Evolutionary conservation across 2,797 vertebrate species (phyloP).

Genomic region (Sebastes miniatus): DNA sequence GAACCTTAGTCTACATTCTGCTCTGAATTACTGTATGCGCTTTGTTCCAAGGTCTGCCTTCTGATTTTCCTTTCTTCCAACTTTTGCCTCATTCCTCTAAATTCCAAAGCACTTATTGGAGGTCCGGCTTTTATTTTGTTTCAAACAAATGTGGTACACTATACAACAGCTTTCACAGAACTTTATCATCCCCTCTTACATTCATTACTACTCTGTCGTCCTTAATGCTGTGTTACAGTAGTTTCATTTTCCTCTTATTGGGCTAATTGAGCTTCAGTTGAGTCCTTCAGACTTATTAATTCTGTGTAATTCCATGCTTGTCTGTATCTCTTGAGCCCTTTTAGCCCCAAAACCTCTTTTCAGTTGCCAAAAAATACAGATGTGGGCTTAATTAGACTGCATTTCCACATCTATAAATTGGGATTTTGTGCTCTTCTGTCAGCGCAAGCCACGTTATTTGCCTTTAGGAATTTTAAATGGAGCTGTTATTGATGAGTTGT

Average conservation of each 20-base stretch:
- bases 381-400: constrained; percentile 14
- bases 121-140: constrained; percentile 1
- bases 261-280: constrained; percentile 16
- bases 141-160: background rate
- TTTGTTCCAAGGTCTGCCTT: constrained; percentile 30
- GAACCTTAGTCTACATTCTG: constrained; percentile 51
- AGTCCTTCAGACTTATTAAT: background rate
- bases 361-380: constrained; percentile 29
- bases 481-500: constrained; percentile 31
- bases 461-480: constrained; percentile 30
- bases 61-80: constrained; percentile 21
- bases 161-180: constrained; percentile 2
- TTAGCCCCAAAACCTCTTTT: constrained; percentile 2
- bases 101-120: constrained; percentile 4
- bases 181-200: background rate
- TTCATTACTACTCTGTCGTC: background rate
- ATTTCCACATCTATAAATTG: constrained; percentile 8
- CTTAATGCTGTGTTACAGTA: background rate
- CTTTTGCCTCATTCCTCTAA: constrained; percentile 22
- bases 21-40: constrained; percentile 39
- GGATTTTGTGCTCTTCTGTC: constrained; percentile 18
- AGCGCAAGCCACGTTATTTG: constrained; percentile 15
- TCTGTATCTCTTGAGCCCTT: constrained; percentile 3
- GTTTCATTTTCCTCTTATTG: background rate
- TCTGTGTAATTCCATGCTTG: constrained; percentile 12